phyloP scores from a whole-genome alignment of 2,113 vertebrate species.

The Panthera uncia region DNA sequence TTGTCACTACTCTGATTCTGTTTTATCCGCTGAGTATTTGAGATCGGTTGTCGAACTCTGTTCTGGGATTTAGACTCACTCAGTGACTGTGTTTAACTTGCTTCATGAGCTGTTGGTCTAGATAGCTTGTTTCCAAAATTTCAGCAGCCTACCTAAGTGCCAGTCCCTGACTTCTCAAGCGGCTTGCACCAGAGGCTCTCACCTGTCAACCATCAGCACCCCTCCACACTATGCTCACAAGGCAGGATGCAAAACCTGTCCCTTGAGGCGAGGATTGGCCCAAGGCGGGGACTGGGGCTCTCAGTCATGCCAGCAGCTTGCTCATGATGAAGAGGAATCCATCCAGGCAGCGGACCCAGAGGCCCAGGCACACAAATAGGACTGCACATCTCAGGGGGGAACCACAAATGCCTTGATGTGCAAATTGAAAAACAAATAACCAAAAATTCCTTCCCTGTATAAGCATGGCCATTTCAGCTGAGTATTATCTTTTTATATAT shows the following conservation, averaged over 20 bases:
- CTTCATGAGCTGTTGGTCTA: neutral
- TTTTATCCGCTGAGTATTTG: neutral
- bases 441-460: neutral
- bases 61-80: neutral
- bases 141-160: neutral
- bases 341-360: neutral
- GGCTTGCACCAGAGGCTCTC: no score
- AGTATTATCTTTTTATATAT: neutral
- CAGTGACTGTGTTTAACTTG: neutral
- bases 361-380: neutral
- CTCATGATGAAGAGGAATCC: neutral
- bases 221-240: neutral
- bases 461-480: neutral
- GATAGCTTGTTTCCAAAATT: neutral
- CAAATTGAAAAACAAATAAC: neutral
- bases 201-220: neutral
- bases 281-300: no score
- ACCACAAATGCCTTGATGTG: neutral
- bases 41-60: neutral
- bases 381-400: neutral
- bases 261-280: neutral
- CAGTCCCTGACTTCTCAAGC: neutral
- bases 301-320: neutral
- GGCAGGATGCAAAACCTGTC: neutral
- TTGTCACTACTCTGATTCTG: neutral